Conservation (phyloP, 2,888 invertebrate genomes). For the Xanthorhoe spadicearia region DNA sequence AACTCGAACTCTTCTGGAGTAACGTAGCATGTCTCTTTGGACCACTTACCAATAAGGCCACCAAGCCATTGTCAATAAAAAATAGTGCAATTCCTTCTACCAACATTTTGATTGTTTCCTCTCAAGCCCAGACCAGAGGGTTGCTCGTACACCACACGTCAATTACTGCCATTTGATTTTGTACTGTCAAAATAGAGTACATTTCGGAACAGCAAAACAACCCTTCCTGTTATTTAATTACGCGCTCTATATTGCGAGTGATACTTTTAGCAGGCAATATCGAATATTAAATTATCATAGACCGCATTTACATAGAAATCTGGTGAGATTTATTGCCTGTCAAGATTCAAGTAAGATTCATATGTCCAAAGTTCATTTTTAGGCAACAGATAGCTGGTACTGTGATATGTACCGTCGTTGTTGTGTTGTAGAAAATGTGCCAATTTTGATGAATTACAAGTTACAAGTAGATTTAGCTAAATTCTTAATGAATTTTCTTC, state of each 20-base stretch:
- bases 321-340: not conserved
- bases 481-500: too few species aligned
- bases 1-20: too few species aligned
- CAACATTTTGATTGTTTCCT: not conserved
- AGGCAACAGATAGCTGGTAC: too few species aligned
- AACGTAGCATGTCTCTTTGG: too few species aligned
- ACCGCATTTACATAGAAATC: constrained; percentile 38
- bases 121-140: constrained; percentile 1
- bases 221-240: constrained; percentile 76
- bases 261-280: constrained; percentile 75
- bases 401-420: too few species aligned
- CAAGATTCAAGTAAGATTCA: not conserved
- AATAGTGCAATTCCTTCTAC: too few species aligned
- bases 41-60: too few species aligned
- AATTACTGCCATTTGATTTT: constrained; percentile 17
- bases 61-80: too few species aligned
- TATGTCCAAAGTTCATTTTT: too few species aligned
- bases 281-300: constrained; percentile 77
- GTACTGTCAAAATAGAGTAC: constrained; percentile 24
- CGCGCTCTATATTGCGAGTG: constrained; percentile 63
- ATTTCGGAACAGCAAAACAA: constrained; percentile 37
- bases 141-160: constrained; percentile 2
- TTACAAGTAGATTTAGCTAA: not conserved
- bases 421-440: too few species aligned
- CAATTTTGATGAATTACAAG: too few species aligned